Evolutionary conservation across 2,888 invertebrate species (phyloP).

Genomic region (Ormyrus thymus): DNA sequence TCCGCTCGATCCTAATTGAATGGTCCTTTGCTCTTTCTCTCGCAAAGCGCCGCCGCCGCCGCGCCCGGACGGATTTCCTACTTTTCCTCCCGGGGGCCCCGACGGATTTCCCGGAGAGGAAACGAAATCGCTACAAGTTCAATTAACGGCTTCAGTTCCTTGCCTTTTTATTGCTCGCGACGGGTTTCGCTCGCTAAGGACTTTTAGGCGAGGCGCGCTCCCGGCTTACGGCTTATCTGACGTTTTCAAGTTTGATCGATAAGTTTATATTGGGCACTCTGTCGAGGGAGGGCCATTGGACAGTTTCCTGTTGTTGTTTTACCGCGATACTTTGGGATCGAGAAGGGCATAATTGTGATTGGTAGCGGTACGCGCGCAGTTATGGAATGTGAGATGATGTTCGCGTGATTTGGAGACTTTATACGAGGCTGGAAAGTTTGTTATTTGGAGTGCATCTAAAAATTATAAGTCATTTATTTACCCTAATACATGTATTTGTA

Average conservation of each 20-base stretch:
- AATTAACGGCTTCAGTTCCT: constrained; percentile 49
- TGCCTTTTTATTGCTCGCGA: constrained; percentile 18
- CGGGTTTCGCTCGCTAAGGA: constrained; percentile 9
- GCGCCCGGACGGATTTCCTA: constrained; percentile 52
- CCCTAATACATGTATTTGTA: too few species aligned
- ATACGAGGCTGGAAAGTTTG: too few species aligned
- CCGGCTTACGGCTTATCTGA: constrained; percentile 15
- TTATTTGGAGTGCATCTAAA: too few species aligned
- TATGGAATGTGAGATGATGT: too few species aligned
- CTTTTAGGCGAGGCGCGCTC: constrained; percentile 24
- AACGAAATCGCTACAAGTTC: constrained; percentile 46
- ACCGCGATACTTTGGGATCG: too few species aligned
- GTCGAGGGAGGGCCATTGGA: too few species aligned
- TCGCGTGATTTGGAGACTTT: too few species aligned
- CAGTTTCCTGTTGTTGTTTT: too few species aligned
- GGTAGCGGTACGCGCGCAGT: too few species aligned
- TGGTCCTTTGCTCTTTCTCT: constrained; percentile 68
- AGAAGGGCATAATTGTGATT: too few species aligned
- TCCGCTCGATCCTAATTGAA: constrained; percentile 73
- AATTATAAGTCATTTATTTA: too few species aligned
- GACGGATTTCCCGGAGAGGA: constrained; percentile 29
- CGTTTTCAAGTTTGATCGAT: constrained; percentile 23
- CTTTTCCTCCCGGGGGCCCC: constrained; percentile 25
- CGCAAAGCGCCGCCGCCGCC: constrained; percentile 66
- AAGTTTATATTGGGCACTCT: background rate